These are phyloP conservation scores for Tiaroga cobitis DNA, from an alignment of 2,797 vertebrate species.

Conservation along the genomic window DNA sequence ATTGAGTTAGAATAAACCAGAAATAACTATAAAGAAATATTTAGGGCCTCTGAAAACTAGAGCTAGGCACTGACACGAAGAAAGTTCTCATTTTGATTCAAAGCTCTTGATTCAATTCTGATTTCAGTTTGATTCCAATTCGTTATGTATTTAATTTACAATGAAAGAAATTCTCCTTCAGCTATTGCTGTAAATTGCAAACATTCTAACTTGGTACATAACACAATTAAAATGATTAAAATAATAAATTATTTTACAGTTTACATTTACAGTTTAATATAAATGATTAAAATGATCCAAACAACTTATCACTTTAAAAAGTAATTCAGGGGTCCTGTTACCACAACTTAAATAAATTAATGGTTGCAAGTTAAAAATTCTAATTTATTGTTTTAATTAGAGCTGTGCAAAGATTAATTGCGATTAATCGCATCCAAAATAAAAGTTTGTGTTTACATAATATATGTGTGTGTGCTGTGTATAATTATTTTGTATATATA, in stretches of 20 bases:
- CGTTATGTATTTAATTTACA: not conserved
- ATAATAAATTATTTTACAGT: not conserved
- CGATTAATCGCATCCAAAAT: no score
- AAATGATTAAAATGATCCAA: not conserved
- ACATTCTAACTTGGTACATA: not conserved
- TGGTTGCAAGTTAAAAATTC: no score
- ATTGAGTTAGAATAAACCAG: constrained; percentile 10
- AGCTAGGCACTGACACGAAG: not conserved
- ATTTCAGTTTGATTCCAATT: not conserved
- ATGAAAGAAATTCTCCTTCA: not conserved
- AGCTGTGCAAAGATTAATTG: no score
- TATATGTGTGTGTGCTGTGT: no score
- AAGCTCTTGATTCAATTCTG: not conserved
- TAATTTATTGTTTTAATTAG: no score
- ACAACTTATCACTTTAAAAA: not conserved
- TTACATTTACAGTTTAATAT: not conserved
- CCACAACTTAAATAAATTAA: no score
- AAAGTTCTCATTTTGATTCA: not conserved
- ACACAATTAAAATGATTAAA: not conserved
- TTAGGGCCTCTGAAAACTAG: constrained; percentile 29
- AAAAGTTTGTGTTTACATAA: no score
- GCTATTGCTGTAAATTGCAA: not conserved
- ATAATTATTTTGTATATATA: no score
- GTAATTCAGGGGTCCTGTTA: no score
- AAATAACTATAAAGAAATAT: constrained; percentile 20